phyloP scores from a whole-genome alignment of 2,888 invertebrate genomes.

The Drosophila yooni region DNA sequence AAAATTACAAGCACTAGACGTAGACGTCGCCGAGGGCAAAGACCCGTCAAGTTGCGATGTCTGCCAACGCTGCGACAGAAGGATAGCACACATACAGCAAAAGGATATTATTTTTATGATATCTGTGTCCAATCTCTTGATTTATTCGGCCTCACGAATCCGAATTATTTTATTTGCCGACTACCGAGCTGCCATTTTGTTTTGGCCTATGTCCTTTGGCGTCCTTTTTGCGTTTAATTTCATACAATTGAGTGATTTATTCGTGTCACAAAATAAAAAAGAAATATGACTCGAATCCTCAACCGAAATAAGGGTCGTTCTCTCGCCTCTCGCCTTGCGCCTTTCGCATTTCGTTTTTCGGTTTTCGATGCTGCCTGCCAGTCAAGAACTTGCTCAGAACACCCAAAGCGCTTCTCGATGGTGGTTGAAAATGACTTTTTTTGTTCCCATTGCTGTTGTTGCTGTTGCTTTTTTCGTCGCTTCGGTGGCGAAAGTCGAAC shows the following conservation, averaged over 20 bases:
- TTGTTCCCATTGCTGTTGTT: conserved; percentile 9
- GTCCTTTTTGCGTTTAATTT: conserved; percentile 79
- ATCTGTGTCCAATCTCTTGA: conserved; percentile 85
- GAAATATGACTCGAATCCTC: conserved; percentile 79
- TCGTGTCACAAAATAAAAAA: conserved; percentile 84
- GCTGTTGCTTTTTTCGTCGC: conserved; percentile 17
- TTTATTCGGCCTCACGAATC: conserved; percentile 84
- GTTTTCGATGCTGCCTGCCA: conserved; percentile 29
- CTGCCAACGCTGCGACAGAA: conserved; percentile 41
- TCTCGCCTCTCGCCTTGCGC: conserved; percentile 15
- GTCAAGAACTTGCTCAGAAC: conserved; percentile 44
- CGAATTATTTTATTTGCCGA: conserved; percentile 78
- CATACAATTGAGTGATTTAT: conserved; percentile 84
- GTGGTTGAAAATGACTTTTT: conserved; percentile 57
- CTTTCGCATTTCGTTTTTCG: conserved; percentile 3
- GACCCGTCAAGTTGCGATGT: conserved; percentile 55
- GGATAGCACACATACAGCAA: conserved; percentile 38
- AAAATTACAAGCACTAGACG: conserved; percentile 1
- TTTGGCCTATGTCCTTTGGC: conserved; percentile 52
- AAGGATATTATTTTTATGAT: conserved; percentile 85
- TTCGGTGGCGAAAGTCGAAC: conserved; percentile 34
- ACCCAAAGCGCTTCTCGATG: conserved; percentile 26
- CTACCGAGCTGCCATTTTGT: conserved; percentile 71
- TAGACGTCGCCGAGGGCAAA: conserved; percentile 18
- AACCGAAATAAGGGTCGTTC: conserved; percentile 77